These are phyloP conservation scores for Apistogramma diplotaenia DNA, from an alignment of 2,113 vertebrate genomes.

Conservation along the genomic window DNA sequence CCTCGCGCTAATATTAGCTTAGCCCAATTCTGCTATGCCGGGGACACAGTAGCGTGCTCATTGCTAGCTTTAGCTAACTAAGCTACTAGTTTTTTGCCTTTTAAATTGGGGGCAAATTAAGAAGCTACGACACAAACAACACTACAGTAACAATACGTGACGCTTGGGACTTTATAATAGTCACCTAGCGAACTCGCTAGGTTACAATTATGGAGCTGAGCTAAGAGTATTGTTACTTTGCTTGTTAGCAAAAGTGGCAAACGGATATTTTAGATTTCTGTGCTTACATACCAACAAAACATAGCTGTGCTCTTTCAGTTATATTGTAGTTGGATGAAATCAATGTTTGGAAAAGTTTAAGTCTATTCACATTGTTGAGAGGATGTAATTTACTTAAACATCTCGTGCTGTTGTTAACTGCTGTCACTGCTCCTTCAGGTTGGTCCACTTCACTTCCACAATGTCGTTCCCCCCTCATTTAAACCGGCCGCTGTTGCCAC, in stretches of 20 bases:
- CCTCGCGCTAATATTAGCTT: constrained; percentile 33
- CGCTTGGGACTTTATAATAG: background rate
- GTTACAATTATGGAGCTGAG: background rate
- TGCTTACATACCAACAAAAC: background rate
- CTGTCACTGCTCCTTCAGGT: constrained; percentile 73
- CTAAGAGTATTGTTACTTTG: background rate
- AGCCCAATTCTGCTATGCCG: constrained; percentile 19
- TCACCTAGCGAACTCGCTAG: background rate
- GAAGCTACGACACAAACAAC: background rate
- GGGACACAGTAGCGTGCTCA: constrained; percentile 34
- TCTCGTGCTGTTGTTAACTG: background rate
- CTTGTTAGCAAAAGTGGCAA: background rate
- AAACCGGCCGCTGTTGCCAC: constrained; percentile 93
- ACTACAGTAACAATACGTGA: background rate
- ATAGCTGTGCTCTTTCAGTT: background rate
- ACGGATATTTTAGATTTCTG: background rate
- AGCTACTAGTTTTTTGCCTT: background rate
- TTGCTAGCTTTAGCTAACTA: constrained; percentile 23
- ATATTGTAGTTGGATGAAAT: background rate
- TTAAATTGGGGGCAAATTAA: background rate
- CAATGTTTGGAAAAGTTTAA: background rate
- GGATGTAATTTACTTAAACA: background rate
- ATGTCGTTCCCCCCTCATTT: constrained; percentile 98
- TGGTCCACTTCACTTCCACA: constrained; percentile 55
- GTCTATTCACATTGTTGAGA: background rate